Evolutionary conservation across 2,797 vertebrate species (phyloP), one percentile per base, ranked within the genome.

Genomic region (Percopsis omiscomaycus): DNA sequence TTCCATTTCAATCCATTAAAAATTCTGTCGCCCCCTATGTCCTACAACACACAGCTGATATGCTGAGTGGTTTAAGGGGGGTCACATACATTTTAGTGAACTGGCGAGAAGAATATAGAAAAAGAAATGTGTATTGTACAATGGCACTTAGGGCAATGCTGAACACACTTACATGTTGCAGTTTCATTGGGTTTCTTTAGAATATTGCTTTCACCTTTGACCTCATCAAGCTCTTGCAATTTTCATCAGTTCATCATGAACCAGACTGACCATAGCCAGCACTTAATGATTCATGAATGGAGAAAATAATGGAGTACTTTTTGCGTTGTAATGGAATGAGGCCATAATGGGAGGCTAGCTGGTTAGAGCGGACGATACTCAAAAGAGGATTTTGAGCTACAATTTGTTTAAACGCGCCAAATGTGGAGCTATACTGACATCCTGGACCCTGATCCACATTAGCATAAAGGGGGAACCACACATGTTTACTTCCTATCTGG

Each of bases 221-320:
- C 85, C 76, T 82, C 80, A 55, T 75, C 79, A 84, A 73, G 81
- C 83, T 88, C 77, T 66, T 69, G 78, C 80, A 78, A 73, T 84
- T 84, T 83, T 75, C 77, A 70, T 71, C 77, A 79, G 89, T 91
- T 90, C 86, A 91, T 90, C 87, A 89, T 83, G 77, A 80, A 85
- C 82, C 83, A 22, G 81, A 81, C 82, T 84, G 88, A 89, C 90
- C 88, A 90, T 91, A 89, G 86, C 86, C 84, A 82, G 85, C 78
- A 81, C 84, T 91, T 90, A 91, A 92, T 92, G 90, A 92, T 92
- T 93, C 87, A 92, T 91, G 90, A 92, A 90, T 81, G 73, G 84
- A 85, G 83, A 77, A 88, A 86, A 87, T 91, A 92, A 92, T 92
- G 89, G 89, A 90, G 84, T 89, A 83, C 89, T 91, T 92, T 87